phyloP scores from a whole-genome alignment of 2,888 invertebrate species.

The Tenthredo distinguenda region DNA sequence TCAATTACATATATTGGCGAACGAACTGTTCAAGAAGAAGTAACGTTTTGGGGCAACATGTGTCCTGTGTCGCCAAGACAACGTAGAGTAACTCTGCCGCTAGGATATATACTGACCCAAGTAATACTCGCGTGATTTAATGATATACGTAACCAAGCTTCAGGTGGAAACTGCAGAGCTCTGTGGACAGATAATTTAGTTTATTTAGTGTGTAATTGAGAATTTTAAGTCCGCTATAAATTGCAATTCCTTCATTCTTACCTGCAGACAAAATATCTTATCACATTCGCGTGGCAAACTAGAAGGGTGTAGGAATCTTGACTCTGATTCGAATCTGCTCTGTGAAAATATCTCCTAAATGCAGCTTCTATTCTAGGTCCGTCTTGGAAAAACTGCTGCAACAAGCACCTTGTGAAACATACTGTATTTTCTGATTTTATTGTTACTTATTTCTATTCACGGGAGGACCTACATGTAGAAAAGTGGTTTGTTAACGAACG shows the following conservation, averaged over 20 bases:
- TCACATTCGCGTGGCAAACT: slow-evolving; percentile 99
- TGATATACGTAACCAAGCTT: slow-evolving; percentile 96
- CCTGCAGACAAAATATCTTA: slow-evolving; percentile 96
- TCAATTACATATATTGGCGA: neutral
- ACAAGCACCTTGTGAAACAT: slow-evolving; percentile 8
- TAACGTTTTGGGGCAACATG: slow-evolving; percentile 88
- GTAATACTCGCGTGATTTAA: slow-evolving; percentile 97
- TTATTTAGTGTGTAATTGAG: neutral
- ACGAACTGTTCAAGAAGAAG: slow-evolving; percentile 65
- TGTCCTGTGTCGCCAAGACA: slow-evolving; percentile 94
- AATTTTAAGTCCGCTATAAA: neutral
- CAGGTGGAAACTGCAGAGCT: slow-evolving; percentile 97
- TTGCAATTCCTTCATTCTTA: slow-evolving; percentile 74
- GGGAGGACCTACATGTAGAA: neutral
- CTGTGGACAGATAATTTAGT: slow-evolving; percentile 79
- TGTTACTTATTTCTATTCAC: neutral
- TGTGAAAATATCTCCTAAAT: slow-evolving; percentile 94
- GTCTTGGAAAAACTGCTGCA: slow-evolving; percentile 92
- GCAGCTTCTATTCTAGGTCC: slow-evolving; percentile 97
- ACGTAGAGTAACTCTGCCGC: slow-evolving; percentile 91
- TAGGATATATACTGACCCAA: slow-evolving; percentile 91
- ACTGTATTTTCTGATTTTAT: neutral
- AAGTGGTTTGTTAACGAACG: neutral
- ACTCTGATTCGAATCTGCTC: slow-evolving; percentile 90
- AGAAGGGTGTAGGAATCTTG: slow-evolving; percentile 93